These are phyloP conservation scores for Calliphora vicina DNA, from an alignment of 1,140 invertebrate species.

Conservation along the genomic window DNA sequence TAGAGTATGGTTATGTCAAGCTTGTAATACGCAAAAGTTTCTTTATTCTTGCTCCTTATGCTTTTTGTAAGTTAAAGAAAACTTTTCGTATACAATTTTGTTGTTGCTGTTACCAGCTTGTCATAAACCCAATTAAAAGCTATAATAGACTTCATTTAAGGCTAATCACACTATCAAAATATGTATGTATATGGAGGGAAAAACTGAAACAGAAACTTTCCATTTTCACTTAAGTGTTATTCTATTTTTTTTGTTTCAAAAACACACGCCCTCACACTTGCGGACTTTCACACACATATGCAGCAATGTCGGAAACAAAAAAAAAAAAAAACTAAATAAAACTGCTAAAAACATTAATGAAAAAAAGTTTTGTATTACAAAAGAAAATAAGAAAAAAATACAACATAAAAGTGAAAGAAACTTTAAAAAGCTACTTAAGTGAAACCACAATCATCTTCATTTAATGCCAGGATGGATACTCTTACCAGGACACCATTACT, in stretches of 20 bases:
- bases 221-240: background rate
- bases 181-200: background rate
- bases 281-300: background rate
- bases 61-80: background rate
- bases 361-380: background rate
- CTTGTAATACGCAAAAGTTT: background rate
- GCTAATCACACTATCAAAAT: background rate
- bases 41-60: background rate
- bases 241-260: background rate
- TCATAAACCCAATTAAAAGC: slow-evolving; percentile 16
- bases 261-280: background rate
- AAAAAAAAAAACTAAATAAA: background rate
- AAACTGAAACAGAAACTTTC: background rate
- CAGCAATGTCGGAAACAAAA: background rate
- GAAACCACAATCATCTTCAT: slow-evolving; percentile 7
- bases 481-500: background rate
- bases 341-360: background rate
- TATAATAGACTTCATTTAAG: background rate
- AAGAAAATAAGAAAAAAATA: background rate
- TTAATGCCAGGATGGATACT: background rate
- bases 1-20: background rate
- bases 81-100: background rate
- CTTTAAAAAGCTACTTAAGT: slow-evolving; percentile 10
- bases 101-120: background rate
- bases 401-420: background rate